These are phyloP conservation scores for Hydriomena furcata DNA, from an alignment of 2,888 invertebrate species.

Conservation along the genomic window DNA sequence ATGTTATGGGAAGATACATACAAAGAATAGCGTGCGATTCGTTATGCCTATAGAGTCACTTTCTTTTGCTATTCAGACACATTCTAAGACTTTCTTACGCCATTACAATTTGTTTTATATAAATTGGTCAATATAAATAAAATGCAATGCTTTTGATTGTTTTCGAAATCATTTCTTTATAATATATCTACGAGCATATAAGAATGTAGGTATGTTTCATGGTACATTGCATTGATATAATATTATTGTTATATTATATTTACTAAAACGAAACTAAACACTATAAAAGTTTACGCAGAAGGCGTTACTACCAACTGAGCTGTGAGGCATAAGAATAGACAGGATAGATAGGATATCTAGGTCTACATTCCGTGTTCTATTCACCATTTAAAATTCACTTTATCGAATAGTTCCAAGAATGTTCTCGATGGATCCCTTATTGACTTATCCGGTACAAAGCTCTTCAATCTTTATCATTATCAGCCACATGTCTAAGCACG, in stretches of 20 bases:
- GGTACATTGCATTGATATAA: no score
- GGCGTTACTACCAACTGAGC: no score
- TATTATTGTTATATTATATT: no score
- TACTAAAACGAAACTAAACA: no score
- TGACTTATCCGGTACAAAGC: background rate
- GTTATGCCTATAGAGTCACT: constrained; percentile 26
- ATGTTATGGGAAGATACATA: constrained; percentile 9
- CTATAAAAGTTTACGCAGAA: no score
- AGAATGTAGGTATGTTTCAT: no score
- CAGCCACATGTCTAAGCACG: constrained; percentile 60
- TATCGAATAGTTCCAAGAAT: constrained; percentile 2
- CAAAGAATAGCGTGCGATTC: constrained; percentile 21
- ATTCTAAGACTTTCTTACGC: constrained; percentile 28
- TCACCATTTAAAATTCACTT: no score
- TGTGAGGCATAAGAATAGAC: no score
- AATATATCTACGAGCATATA: no score
- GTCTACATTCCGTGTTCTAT: no score
- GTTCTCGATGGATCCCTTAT: constrained; percentile 1
- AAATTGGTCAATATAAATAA: constrained; percentile 25
- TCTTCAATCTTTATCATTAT: constrained; percentile 29
- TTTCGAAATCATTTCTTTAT: constrained; percentile 1
- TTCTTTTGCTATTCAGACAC: constrained; percentile 25
- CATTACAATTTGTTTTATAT: constrained; percentile 27
- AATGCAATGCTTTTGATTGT: constrained; percentile 9
- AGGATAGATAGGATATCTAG: no score